These are phyloP conservation scores for Synanthedon formicaeformis DNA, from an alignment of 2,888 invertebrate genomes.

Conservation along the genomic window DNA sequence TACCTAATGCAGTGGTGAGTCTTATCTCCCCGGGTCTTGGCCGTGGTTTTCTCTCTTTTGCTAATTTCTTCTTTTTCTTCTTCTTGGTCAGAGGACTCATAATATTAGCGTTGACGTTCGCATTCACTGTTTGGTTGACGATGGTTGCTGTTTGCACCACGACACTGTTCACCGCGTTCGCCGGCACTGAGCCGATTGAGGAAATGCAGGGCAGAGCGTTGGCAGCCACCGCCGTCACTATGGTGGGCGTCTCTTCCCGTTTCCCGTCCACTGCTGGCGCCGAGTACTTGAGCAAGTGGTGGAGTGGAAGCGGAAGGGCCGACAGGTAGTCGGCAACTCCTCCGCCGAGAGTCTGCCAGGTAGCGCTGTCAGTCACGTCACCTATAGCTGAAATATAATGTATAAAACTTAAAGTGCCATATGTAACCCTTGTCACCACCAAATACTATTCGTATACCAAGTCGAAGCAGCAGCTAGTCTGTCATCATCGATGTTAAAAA, in stretches of 20 bases:
- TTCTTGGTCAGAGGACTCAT: conserved; percentile 70
- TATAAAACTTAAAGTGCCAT: too few species aligned
- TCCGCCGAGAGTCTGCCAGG: conserved; percentile 82
- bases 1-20: conserved; percentile 77
- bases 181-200: conserved; percentile 33
- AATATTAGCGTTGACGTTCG: conserved; percentile 34
- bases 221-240: conserved; percentile 56
- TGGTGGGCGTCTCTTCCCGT: conserved; percentile 73
- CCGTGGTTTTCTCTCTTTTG: conserved; percentile 83
- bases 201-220: conserved; percentile 37
- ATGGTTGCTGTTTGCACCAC: conserved; percentile 59
- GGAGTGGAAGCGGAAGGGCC: conserved; percentile 82
- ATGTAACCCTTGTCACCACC: too few species aligned
- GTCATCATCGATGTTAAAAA: too few species aligned
- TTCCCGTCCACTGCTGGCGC: conserved; percentile 77
- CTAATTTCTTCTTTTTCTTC: conserved; percentile 83
- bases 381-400: conserved; percentile 39
- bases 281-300: conserved; percentile 87
- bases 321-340: conserved; percentile 89
- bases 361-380: conserved; percentile 58
- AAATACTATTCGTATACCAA: too few species aligned
- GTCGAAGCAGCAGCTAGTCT: too few species aligned
- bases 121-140: conserved; percentile 49
- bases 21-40: conserved; percentile 88
- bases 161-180: conserved; percentile 49